A percentile compares a stretch with the other conserved stretches of the same genome.
Conservation (phyloP, 2,888 invertebrate genomes). For the Apamea anceps region DNA sequence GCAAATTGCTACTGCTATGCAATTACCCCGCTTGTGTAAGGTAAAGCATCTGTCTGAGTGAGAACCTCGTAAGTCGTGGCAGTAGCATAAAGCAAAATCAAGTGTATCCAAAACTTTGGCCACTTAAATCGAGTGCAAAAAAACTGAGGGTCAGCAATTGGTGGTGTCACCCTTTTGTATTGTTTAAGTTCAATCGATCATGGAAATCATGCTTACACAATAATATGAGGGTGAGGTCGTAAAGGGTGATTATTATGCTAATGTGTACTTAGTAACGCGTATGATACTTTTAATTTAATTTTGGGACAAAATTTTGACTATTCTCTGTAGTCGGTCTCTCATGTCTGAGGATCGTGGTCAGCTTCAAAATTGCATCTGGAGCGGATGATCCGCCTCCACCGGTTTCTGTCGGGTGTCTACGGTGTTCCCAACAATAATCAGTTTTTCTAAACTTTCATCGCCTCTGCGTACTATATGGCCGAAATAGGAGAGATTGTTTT, state of each 20-base stretch:
- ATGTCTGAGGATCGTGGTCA: too few relatives aligned
- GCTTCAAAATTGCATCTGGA: too few relatives aligned
- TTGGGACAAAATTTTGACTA: neutral
- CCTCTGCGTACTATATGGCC: too few relatives aligned
- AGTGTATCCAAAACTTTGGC: neutral
- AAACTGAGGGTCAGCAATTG: conserved; percentile 21
- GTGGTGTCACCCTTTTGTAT: conserved; percentile 32
- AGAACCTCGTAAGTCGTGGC: neutral
- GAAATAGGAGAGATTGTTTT: neutral
- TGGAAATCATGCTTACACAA: conserved; percentile 22
- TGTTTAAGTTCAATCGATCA: conserved; percentile 52
- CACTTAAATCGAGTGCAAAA: neutral
- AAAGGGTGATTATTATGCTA: conserved; percentile 32
- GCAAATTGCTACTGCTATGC: too few relatives aligned
- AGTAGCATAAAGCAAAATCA: neutral
- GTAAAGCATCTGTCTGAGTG: too few relatives aligned
- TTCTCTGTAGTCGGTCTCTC: too few relatives aligned
- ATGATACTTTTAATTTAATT: conserved; percentile 6
- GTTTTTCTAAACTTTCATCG: too few relatives aligned
- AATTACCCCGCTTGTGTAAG: too few relatives aligned
- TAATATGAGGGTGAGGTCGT: conserved; percentile 31
- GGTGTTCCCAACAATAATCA: too few relatives aligned
- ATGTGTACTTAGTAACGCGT: neutral
- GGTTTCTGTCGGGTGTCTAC: too few relatives aligned
- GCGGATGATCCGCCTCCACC: too few relatives aligned